A percentile compares a stretch with the other conserved stretches of the same genome.
These are phyloP conservation scores for Pelodytes ibericus DNA, from an alignment of 2,797 vertebrate genomes.

Conservation along the genomic window DNA sequence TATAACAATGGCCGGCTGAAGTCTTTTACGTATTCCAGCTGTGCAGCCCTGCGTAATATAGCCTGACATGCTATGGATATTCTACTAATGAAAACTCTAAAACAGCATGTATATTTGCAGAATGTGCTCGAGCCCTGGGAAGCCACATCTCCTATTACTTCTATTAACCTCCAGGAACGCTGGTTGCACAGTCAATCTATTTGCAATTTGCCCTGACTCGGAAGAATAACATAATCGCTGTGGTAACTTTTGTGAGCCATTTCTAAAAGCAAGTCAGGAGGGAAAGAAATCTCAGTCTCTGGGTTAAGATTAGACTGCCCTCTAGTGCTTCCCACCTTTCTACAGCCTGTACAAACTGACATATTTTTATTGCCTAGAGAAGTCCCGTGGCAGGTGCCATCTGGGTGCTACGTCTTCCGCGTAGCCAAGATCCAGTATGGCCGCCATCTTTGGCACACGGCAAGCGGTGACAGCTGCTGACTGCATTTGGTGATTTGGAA, in stretches of 20 bases:
- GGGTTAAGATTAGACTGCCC: slow-evolving; percentile 76
- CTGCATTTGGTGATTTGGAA: too few relatives aligned
- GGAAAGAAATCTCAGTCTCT: slow-evolving; percentile 42
- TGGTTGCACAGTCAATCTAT: not conserved
- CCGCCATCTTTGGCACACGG: too few relatives aligned
- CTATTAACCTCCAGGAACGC: not conserved
- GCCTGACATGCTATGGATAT: not conserved
- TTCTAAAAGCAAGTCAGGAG: not conserved
- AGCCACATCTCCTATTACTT: not conserved
- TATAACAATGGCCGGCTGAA: not conserved
- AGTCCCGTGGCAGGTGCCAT: not conserved
- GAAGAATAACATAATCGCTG: not conserved
- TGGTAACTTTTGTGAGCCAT: not conserved
- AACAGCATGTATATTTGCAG: not conserved
- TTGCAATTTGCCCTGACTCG: not conserved
- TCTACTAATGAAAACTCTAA: not conserved
- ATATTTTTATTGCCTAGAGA: not conserved
- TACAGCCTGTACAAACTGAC: not conserved
- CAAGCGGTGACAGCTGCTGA: too few relatives aligned
- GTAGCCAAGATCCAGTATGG: not conserved
- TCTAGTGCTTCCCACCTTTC: slow-evolving; percentile 68
- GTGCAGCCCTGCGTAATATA: not conserved
- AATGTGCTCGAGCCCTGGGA: not conserved
- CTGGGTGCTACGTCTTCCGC: not conserved
- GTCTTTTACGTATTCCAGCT: not conserved